Percentiles rank a stretch among this genome's conserved stretches.
These are phyloP conservation scores for Leucoraja erinaceus DNA, from an alignment of 2,113 vertebrate genomes.

Conservation along the genomic window DNA sequence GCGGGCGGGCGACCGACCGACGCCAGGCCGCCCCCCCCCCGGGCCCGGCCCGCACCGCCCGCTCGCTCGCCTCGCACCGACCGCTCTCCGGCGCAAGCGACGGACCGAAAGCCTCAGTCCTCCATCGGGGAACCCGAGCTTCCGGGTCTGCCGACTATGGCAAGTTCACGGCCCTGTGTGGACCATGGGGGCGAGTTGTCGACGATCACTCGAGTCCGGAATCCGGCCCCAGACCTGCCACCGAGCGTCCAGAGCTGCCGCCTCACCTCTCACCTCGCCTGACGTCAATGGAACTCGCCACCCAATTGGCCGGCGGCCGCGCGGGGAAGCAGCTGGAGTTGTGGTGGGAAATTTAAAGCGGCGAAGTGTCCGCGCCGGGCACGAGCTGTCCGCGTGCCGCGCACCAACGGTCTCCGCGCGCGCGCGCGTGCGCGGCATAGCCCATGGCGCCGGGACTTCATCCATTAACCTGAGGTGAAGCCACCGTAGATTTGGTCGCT, in stretches of 20 bases:
- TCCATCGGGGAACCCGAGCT: background rate
- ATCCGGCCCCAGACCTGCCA: too few species aligned
- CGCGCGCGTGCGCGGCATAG: too few species aligned
- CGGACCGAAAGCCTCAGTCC: slow-evolving; percentile 36
- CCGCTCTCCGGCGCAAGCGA: too few species aligned
- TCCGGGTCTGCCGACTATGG: background rate
- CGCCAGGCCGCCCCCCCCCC: slow-evolving; percentile 46
- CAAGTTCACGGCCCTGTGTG: background rate
- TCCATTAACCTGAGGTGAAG: too few species aligned
- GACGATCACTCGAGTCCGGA: background rate
- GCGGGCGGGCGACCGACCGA: slow-evolving; percentile 49
- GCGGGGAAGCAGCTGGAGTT: background rate
- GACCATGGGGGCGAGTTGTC: too few species aligned
- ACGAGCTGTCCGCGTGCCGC: too few species aligned
- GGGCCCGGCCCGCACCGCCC: slow-evolving; percentile 50
- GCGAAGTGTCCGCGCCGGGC: too few species aligned
- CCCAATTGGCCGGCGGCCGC: background rate
- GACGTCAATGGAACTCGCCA: background rate
- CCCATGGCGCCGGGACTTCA: too few species aligned
- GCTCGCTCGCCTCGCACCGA: slow-evolving; percentile 54
- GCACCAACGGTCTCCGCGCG: too few species aligned
- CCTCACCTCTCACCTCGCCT: background rate
- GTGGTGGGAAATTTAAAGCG: background rate
- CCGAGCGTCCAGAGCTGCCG: background rate
- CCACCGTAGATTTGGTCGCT: too few species aligned